Evolutionary conservation across 2,797 vertebrate genomes (phyloP).

Genomic region (Acanthurus tractus): DNA sequence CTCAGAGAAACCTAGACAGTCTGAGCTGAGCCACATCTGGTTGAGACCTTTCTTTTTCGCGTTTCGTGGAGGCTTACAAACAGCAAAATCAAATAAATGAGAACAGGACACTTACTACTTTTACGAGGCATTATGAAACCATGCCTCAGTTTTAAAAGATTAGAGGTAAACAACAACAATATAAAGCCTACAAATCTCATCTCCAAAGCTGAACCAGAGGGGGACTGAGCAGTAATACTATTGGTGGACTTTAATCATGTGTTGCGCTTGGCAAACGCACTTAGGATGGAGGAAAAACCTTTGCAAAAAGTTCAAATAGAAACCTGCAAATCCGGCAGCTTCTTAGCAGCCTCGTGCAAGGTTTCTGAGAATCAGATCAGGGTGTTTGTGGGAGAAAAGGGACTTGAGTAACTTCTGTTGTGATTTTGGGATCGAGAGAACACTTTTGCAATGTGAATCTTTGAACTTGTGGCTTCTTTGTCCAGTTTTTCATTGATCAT

Average conservation of each 20-base stretch:
- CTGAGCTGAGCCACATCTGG: slow-evolving; percentile 46
- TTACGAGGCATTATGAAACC: slow-evolving; percentile 75
- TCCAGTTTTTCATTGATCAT: slow-evolving; percentile 54
- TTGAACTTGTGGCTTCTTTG: slow-evolving; percentile 56
- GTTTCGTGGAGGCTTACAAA: slow-evolving; percentile 37
- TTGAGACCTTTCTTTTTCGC: slow-evolving; percentile 19
- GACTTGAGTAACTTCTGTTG: slow-evolving; percentile 40
- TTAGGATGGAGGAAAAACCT: slow-evolving; percentile 47
- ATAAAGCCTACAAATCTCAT: slow-evolving; percentile 74
- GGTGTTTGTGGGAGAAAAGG: slow-evolving; percentile 31
- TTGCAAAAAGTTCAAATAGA: slow-evolving; percentile 72
- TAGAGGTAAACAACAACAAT: slow-evolving; percentile 77
- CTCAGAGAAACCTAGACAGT: slow-evolving; percentile 32
- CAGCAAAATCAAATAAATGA: slow-evolving; percentile 51
- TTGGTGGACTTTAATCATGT: slow-evolving; percentile 66
- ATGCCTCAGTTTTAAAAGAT: slow-evolving; percentile 72
- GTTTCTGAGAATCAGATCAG: slow-evolving; percentile 65
- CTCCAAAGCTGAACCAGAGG: slow-evolving; percentile 65
- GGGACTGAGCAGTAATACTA: slow-evolving; percentile 60
- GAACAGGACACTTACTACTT: slow-evolving; percentile 66
- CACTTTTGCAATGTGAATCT: slow-evolving; percentile 68
- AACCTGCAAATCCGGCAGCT: slow-evolving; percentile 74
- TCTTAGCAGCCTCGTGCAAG: slow-evolving; percentile 73
- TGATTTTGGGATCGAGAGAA: slow-evolving; percentile 41
- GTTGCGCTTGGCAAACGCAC: slow-evolving; percentile 66